phyloP scores from a whole-genome alignment of 2,797 vertebrate species.

The Manis crassicaudata region DNA sequence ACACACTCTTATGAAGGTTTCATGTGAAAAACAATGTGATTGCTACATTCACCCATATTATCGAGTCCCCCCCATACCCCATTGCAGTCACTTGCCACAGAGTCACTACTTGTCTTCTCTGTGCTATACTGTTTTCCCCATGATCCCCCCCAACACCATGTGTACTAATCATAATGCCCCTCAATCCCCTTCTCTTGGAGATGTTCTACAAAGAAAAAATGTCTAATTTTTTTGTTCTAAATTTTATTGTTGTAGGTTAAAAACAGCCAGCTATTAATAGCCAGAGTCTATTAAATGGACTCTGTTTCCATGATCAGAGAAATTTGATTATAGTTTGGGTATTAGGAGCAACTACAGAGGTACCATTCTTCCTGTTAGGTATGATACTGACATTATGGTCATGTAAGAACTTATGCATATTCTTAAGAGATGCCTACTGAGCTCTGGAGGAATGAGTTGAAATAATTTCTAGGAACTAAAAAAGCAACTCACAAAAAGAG shows the following conservation, averaged over 20 bases:
- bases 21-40: no score
- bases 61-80: no score
- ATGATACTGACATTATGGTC: background rate
- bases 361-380: background rate
- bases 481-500: background rate
- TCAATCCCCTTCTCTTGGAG: background rate
- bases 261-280: background rate
- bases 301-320: background rate
- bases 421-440: background rate
- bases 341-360: background rate
- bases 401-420: background rate
- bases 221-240: background rate
- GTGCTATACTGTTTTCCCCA: no score
- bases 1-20: no score
- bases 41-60: no score
- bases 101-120: no score
- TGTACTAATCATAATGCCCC: no score
- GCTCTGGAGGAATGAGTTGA: background rate
- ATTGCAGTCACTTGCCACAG: no score
- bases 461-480: constrained; percentile 35
- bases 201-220: constrained; percentile 47
- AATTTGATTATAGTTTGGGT: background rate
- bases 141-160: no score
- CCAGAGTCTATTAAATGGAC: background rate
- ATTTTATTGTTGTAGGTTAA: background rate